Percentiles rank a stretch among this genome's conserved stretches.
Evolutionary conservation across 1,140 invertebrate genomes (phyloP).

Genomic region (Notospermus geniculatus): DNA sequence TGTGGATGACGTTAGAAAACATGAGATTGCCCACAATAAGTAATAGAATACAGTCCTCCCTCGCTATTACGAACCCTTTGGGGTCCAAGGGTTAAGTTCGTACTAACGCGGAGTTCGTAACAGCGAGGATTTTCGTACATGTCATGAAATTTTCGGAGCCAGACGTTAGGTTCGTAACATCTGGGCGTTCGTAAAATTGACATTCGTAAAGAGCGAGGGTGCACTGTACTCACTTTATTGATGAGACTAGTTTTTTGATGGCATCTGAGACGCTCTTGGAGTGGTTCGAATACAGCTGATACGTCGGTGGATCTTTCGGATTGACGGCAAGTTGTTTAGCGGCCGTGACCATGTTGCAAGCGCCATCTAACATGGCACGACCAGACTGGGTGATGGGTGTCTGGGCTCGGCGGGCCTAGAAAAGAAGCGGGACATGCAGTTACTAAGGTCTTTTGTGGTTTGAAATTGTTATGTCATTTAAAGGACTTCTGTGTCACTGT

Average conservation of each 20-base stretch:
- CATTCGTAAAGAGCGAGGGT: no score
- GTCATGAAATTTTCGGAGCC: no score
- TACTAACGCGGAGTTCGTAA: no score
- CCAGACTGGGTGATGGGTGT: constrained; percentile 85
- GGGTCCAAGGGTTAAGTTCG: no score
- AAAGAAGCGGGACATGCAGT: constrained; percentile 7
- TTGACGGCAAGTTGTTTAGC: constrained; percentile 86
- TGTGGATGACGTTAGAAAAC: constrained; percentile 2
- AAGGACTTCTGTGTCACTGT: no score
- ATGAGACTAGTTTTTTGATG: constrained; percentile 88
- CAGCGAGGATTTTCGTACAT: no score
- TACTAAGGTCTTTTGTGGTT: no score
- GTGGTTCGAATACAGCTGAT: constrained; percentile 89
- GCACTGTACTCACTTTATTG: constrained; percentile 70
- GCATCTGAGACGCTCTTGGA: constrained; percentile 94
- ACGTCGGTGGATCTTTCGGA: constrained; percentile 87
- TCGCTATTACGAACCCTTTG: no score
- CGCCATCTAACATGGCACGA: constrained; percentile 75
- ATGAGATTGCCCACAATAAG: neutral
- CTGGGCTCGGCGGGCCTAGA: constrained; percentile 64
- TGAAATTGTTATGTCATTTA: no score
- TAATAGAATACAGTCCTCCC: no score
- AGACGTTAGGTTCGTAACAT: no score
- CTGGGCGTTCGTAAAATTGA: no score
- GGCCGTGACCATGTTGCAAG: constrained; percentile 84